Percentiles rank a stretch among this genome's conserved stretches.
These are phyloP conservation scores for Machimus atricapillus DNA, from an alignment of 2,888 invertebrate genomes.

Conservation along the genomic window DNA sequence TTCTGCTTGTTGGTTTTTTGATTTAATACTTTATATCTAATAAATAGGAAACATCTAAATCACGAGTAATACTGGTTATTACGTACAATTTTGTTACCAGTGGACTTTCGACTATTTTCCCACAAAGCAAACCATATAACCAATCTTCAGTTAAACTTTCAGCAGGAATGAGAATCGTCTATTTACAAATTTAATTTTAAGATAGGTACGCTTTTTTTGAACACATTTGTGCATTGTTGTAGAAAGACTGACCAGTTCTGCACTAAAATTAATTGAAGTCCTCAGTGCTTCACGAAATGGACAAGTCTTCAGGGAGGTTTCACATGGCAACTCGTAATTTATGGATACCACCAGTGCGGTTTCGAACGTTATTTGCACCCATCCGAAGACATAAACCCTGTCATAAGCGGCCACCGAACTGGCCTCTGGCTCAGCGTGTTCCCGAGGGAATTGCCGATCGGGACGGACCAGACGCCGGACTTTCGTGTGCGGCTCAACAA, in stretches of 20 bases:
- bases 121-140: too few species aligned
- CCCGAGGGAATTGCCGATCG: not conserved
- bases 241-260: not conserved
- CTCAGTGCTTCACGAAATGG: not conserved
- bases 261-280: not conserved
- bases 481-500: not conserved
- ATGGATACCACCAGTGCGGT: not conserved
- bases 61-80: too few species aligned
- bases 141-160: too few species aligned
- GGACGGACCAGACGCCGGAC: not conserved
- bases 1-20: too few species aligned
- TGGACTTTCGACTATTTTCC: too few species aligned
- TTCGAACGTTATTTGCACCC: not conserved
- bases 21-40: too few species aligned
- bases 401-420: not conserved
- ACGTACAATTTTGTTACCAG: too few species aligned
- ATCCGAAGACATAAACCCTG: constrained; percentile 11
- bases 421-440: not conserved
- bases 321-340: not conserved
- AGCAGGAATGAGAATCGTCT: too few species aligned
- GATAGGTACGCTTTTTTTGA: too few species aligned
- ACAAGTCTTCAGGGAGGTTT: not conserved
- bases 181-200: too few species aligned
- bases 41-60: too few species aligned
- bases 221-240: too few species aligned